Evolutionary conservation across 2,797 vertebrate genomes (phyloP), one percentile per base, ranked within the genome.

Genomic region (Kryptopterus vitreolus): DNA sequence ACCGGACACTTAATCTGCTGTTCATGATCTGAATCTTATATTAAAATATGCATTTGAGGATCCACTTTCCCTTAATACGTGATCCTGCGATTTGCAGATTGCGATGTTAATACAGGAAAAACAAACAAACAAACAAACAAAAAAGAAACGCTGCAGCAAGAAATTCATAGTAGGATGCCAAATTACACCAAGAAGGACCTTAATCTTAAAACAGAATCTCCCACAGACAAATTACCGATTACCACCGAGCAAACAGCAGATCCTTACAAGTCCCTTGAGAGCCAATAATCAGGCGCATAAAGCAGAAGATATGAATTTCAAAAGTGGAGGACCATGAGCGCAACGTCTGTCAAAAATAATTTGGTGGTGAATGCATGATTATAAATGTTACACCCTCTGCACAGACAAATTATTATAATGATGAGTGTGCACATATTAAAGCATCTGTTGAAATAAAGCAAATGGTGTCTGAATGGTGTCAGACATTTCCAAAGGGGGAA

Each of bases 191-290:
- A 69, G 77, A 55, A 82, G 58, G 79, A 81, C 58, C 35, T 26
- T 82, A 81, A 83, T 83, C 77, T 79, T 31, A 61, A 15, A 61
- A 73, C 70, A 85, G 82, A 86, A 85, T 77, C 72, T 78, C 71
- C 77, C 76, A 81, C 70, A 20, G 79, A 77, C 83, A 85, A 86
- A 86, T 85, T 76, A 83, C 80, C 81, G 83, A 83, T 84, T 79
- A 84, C 80, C 80, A 81, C 75, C 50, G 78, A 82, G 33, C 80
- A 85, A 87, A 84, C 83, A 86, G 72, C 75, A 66, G 71, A 79
- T 78, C 75, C 76, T 75, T 59, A 87, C 81, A 82, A 70, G 78
- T 86, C 85, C 79, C 82, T 22, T 15, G 81, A 81, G 76, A 88
- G 84, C 76, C 81, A 84, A 80, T 61, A 59, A 75, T 59, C 57